phyloP scores from a whole-genome alignment of 2,113 vertebrate genomes.

The Crocuta crocuta region DNA sequence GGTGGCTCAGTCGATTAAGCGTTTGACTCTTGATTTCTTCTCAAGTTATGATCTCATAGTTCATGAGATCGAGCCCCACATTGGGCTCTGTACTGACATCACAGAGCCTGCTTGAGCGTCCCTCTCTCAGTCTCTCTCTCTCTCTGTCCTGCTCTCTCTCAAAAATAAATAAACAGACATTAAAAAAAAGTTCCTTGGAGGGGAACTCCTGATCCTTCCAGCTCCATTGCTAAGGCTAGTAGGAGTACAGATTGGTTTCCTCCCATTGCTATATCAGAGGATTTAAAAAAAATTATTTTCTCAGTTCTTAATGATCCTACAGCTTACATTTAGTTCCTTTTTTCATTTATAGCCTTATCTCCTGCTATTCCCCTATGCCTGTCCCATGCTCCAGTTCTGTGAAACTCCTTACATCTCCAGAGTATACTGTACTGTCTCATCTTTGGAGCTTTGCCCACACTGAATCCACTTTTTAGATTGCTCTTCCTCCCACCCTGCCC shows the following conservation, averaged over 20 bases:
- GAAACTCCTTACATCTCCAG: neutral
- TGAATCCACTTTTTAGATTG: neutral
- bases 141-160: no score
- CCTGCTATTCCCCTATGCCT: neutral
- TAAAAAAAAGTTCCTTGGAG: neutral
- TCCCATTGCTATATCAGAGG: neutral
- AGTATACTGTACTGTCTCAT: neutral
- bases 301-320: neutral
- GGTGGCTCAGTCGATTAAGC: no score
- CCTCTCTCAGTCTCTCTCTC: no score
- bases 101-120: no score
- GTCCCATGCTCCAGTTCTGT: neutral
- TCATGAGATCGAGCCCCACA: no score
- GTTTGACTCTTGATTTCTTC: no score
- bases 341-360: neutral
- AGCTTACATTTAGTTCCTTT: neutral
- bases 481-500: neutral
- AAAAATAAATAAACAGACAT: no score
- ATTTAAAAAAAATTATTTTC: neutral
- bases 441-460: neutral
- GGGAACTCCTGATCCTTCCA: neutral
- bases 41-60: no score
- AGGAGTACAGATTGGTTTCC: neutral
- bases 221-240: neutral
- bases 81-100: no score